Percentiles rank a stretch among this genome's conserved stretches.
Conservation (phyloP, 2,797 vertebrate species). For the Pitangus sulphuratus region DNA sequence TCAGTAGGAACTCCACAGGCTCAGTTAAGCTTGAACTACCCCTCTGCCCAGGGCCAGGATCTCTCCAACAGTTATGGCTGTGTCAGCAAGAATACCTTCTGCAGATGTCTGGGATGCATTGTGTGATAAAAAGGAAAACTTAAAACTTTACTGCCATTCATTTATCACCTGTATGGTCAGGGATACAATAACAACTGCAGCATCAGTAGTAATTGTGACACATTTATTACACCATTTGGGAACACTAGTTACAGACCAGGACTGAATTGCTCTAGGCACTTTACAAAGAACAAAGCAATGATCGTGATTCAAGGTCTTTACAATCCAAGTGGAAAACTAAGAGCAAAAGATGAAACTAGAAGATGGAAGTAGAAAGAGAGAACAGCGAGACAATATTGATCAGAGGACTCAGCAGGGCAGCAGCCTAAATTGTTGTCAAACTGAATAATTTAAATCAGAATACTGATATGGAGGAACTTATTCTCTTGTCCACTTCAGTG, state of each 20-base stretch:
- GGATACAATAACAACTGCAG: not conserved
- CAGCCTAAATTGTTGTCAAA: slow-evolving; percentile 59
- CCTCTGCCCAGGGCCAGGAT: not conserved
- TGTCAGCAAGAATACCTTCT: not conserved
- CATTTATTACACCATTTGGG: not conserved
- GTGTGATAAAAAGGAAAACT: not conserved
- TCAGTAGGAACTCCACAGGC: not conserved
- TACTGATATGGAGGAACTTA: not conserved
- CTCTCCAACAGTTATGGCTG: not conserved
- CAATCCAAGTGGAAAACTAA: slow-evolving; percentile 20
- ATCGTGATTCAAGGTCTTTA: slow-evolving; percentile 14
- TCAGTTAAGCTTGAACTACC: not conserved
- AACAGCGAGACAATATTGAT: slow-evolving; percentile 25
- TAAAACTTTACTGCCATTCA: not conserved
- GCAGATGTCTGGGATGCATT: not conserved
- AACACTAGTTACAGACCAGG: not conserved
- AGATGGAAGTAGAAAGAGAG: slow-evolving; percentile 18
- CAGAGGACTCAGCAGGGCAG: slow-evolving; percentile 27
- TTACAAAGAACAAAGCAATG: slow-evolving; percentile 15
- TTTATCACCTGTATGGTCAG: slow-evolving; percentile 1
- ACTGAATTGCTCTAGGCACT: not conserved
- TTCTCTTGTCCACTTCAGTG: not conserved
- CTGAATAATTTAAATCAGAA: slow-evolving; percentile 61
- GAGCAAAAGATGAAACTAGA: slow-evolving; percentile 38
- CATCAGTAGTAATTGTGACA: not conserved